Evolutionary conservation across 1,140 invertebrate species (phyloP).

Genomic region (Lamellibrachia luymesi): DNA sequence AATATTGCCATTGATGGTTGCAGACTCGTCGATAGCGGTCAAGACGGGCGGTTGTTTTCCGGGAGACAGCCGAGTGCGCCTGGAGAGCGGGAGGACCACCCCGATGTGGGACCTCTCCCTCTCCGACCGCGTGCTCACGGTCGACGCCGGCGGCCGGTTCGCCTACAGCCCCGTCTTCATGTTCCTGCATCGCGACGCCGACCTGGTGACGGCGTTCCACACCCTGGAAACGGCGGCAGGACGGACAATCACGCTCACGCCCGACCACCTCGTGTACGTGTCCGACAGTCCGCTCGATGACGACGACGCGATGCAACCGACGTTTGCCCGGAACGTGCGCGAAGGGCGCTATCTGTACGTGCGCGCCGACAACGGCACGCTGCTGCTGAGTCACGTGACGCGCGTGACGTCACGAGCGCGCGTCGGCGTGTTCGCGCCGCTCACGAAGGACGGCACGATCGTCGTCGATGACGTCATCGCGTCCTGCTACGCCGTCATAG

Average conservation of each 20-base stretch:
- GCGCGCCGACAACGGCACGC: slow-evolving; percentile 13
- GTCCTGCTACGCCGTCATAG: slow-evolving; percentile 90
- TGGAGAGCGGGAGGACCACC: slow-evolving; percentile 57
- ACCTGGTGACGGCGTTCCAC: slow-evolving; percentile 70
- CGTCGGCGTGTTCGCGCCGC: slow-evolving; percentile 82
- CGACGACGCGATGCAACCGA: not conserved
- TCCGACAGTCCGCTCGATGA: not conserved
- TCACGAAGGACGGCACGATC: slow-evolving; percentile 83
- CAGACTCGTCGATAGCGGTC: slow-evolving; percentile 88
- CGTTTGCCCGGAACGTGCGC: slow-evolving; percentile 53
- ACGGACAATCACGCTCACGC: slow-evolving; percentile 72
- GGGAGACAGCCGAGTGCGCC: slow-evolving; percentile 64
- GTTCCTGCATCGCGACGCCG: slow-evolving; percentile 79
- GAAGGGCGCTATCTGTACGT: slow-evolving; percentile 50
- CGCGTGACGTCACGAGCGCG: slow-evolving; percentile 62
- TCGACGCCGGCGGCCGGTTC: slow-evolving; percentile 67
- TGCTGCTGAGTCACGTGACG: slow-evolving; percentile 65
- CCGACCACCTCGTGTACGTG: slow-evolving; percentile 69
- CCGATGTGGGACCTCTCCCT: slow-evolving; percentile 67
- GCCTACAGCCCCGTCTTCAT: slow-evolving; percentile 83
- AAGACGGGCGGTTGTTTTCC: slow-evolving; percentile 80
- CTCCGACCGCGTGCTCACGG: slow-evolving; percentile 80
- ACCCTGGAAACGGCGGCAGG: slow-evolving; percentile 71
- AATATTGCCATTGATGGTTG: slow-evolving; percentile 50
- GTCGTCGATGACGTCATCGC: slow-evolving; percentile 87